Evolutionary conservation across 2,797 vertebrate genomes (phyloP).

Genomic region (Dipus sagitta): DNA sequence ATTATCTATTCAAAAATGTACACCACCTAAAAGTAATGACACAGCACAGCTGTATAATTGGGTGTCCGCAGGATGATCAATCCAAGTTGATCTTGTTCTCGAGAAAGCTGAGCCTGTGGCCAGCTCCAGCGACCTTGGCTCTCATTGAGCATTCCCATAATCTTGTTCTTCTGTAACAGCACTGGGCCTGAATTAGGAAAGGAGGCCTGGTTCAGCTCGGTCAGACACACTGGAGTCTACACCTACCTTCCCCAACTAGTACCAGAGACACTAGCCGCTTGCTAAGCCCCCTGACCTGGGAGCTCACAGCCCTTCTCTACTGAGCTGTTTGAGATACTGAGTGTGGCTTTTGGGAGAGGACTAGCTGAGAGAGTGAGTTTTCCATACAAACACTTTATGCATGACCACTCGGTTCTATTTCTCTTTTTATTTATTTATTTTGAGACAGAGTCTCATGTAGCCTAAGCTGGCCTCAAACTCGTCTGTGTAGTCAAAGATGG

Average conservation of each 20-base stretch:
- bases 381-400: not conserved
- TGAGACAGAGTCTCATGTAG: too few relatives aligned
- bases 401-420: too few relatives aligned
- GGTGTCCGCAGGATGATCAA: not conserved
- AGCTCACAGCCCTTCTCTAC: not conserved
- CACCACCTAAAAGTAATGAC: not conserved
- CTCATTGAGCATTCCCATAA: not conserved
- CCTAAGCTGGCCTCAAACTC: too few relatives aligned
- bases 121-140: not conserved
- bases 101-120: not conserved
- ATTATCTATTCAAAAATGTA: not conserved
- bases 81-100: not conserved
- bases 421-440: too few relatives aligned
- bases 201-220: slow-evolving; percentile 30
- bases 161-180: not conserved
- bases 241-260: not conserved
- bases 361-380: not conserved
- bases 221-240: not conserved
- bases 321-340: not conserved
- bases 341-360: not conserved
- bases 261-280: not conserved
- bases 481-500: too few relatives aligned
- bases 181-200: slow-evolving; percentile 49
- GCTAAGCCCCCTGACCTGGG: not conserved
- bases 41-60: not conserved